Evolutionary conservation across 2,888 invertebrate genomes (phyloP), one percentile per base, ranked within the genome.

Genomic region (Halictus quadricinctus): DNA sequence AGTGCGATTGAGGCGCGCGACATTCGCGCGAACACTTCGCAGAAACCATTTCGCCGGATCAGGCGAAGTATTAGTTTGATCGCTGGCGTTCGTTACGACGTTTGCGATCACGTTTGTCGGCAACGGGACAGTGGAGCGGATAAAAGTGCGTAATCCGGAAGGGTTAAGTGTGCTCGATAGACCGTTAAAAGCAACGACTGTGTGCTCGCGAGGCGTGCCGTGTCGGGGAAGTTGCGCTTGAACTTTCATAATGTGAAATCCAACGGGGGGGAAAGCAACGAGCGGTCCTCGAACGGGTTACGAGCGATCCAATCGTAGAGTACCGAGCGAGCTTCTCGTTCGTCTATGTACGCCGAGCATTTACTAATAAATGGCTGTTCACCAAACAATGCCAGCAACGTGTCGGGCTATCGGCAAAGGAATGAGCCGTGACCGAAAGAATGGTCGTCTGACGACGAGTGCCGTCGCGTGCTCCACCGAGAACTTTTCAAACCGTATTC

Each of bases 171-270:
- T 76, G 80, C 88, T 88, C 89, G 79, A 84, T 84, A 76, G 72
- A 86, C 72, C 89, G 84, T 83, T 88, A 88, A 88, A 87, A 80
- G 81, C 83, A 74, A 84, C 82, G 84, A 84, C 85, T 81, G 79
- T 86, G 83, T 85, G 81, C 83, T 89, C 83, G 85, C 83, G 79
- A 80, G 86, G 84, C 77, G 77, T 50, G 81, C 48, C 76, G 70
- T 21, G 43, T 18, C 64, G 29, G 25, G n/a, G 21, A 79, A 74
- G 64, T 79, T 72, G 72, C 72, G 80, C 66, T 70, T 66, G 50
- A 82, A 76, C 75, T 77, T 74, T 70, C 76, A 77, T 83, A 80
- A 86, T 84, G 80, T 46, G 74, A 64, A 64, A 80, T 80, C 86
- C 84, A 75, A 81, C 60, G 36, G 41, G 10, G 18, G 36, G 60